A percentile compares a stretch with the other conserved stretches of the same genome.
These are phyloP conservation scores for Phenganax stokvisi DNA, from an alignment of 92 coral and sea anemone genomes.

Conservation along the genomic window DNA sequence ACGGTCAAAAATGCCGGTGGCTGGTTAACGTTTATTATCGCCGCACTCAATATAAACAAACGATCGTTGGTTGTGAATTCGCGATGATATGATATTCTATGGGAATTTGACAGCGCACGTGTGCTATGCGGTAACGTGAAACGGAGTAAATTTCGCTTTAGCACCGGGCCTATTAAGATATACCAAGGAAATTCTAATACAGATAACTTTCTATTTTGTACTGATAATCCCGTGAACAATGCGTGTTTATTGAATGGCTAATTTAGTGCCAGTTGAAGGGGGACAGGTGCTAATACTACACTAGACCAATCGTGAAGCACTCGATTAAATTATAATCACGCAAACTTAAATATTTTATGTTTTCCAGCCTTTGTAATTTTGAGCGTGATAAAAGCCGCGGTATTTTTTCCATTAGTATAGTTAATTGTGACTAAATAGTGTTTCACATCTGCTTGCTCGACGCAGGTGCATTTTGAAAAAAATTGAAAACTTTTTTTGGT, in stretches of 20 bases:
- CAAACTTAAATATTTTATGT: conserved; percentile 36
- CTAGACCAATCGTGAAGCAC: conserved; percentile 29
- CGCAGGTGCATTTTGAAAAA: conserved; percentile 20
- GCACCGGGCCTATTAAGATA: conserved; percentile 26
- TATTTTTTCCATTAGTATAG: conserved; percentile 29
- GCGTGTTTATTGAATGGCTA: conserved; percentile 38
- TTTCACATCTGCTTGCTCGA: conserved; percentile 3
- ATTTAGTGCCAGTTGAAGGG: conserved; percentile 17
- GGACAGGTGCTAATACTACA: conserved; percentile 33
- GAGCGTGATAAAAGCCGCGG: conserved; percentile 19
- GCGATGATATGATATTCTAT: not conserved
- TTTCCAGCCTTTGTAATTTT: conserved; percentile 20
- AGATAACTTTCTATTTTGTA: conserved; percentile 16
- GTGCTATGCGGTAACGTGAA: not conserved
- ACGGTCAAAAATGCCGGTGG: conserved; percentile 16
- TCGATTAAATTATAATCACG: conserved; percentile 38
- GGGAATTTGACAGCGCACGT: conserved; percentile 18
- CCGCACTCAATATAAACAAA: conserved; percentile 30
- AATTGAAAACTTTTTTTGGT: not conserved
- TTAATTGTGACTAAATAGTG: conserved; percentile 22
- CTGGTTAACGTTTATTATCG: conserved; percentile 11
- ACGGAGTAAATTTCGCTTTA: not conserved
- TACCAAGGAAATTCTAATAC: not conserved
- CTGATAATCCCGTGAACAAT: conserved; percentile 30
- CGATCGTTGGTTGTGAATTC: not conserved